Conservation (phyloP, 2,888 invertebrate genomes). For the Ommatoiulus sabulosus region DNA sequence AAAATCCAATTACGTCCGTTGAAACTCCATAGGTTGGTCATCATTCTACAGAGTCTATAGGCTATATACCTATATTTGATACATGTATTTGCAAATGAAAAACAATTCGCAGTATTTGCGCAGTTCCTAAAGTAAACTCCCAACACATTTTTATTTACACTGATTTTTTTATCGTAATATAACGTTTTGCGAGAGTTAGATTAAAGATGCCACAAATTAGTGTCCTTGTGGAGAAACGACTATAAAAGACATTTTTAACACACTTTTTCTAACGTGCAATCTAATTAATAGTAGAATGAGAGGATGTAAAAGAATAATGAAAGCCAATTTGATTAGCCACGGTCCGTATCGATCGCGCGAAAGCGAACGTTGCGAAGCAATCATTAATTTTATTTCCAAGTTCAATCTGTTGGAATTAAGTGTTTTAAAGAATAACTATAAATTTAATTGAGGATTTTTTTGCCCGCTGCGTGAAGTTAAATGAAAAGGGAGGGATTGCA, state of each 20-base stretch:
- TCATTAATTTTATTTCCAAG: conserved; percentile 48
- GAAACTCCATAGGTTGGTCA: no score
- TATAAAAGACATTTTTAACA: not conserved
- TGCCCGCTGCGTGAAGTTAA: conserved; percentile 37
- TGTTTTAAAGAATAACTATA: conserved; percentile 44
- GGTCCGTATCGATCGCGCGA: not conserved
- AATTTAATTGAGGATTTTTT: conserved; percentile 44
- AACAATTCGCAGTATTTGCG: no score
- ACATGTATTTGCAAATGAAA: no score
- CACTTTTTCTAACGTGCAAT: conserved; percentile 7
- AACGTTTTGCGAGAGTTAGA: not conserved
- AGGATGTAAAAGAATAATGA: not conserved
- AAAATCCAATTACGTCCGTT: no score
- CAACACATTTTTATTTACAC: no score
- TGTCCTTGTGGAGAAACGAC: not conserved
- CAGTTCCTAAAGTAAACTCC: no score
- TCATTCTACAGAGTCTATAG: no score
- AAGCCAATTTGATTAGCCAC: conserved; percentile 26
- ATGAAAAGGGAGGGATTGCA: conserved; percentile 33
- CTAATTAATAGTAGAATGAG: conserved; percentile 38
- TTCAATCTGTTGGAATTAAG: conserved; percentile 48
- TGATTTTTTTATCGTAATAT: not conserved
- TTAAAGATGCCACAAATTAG: not conserved
- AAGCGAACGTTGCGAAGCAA: not conserved
- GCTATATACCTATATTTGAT: no score